Base-by-base conservation (phyloP, 2,888 invertebrate genomes). In the Athalia cordata region DNA sequence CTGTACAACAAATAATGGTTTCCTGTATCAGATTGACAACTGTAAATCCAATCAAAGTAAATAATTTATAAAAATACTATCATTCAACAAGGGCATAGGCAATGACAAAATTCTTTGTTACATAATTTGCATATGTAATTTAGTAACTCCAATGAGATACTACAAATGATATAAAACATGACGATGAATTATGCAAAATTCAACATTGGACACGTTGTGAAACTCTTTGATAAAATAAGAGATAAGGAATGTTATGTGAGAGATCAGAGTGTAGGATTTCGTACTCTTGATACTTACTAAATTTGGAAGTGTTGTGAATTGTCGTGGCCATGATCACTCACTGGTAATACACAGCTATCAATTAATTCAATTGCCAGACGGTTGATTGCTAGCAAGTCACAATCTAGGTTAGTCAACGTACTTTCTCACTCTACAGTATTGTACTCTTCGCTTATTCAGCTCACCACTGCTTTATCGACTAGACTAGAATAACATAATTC, bases 281-380 rank as follows among this genome's bases (percentile, higher is more conserved):
- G n/a, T 3, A 64, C 11, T 13, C 0, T 1, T 65, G 4, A 67
- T 77, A 86, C 86, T 86, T 83, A 87, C 87, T 74, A 74, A 78
- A 83, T 76, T 70, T 81, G 7, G 83, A 80, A 1, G 81, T 76
- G 43, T 75, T 82, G 66, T 81, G 81, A 72, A 84, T 81, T 11
- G 79, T 80, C 55, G 82, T 84, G 80, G 83, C 85, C 87, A 87
- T 87, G 81, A 83, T 83, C 82, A 80, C 81, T 81, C 84, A 82
- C 86, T 81, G 82, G 81, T 81, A 83, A 84, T 80, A 61, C 83
- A 82, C 83, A 81, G 29, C 29, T 29, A 29, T 29, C 29, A 29
- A 29, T 29, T 29, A 29, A 29, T 29, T 29, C 29, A 29, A 29
- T 29, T 29, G 29, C 29, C 29, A 29, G 82, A 29, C 59, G 8